Evolutionary conservation across 53 echinoderm and acorn worm genomes (phyloP).

Genomic region (Holothuria scabra): DNA sequence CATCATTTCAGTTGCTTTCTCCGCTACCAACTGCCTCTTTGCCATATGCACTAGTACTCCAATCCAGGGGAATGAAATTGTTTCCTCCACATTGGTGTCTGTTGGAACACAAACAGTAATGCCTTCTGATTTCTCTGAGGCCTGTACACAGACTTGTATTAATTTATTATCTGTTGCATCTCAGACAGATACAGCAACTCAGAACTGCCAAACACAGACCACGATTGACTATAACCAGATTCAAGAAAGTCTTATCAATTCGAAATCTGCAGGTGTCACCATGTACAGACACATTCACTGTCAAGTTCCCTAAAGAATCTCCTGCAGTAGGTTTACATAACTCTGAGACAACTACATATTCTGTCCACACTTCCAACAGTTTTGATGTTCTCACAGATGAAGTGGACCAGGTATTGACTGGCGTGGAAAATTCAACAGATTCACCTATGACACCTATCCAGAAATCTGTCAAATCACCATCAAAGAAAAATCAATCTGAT

Average conservation of each 20-base stretch:
- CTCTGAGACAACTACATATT: neutral
- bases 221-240: too few species aligned
- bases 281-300: too few species aligned
- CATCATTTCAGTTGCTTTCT: neutral
- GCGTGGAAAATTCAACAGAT: too few species aligned
- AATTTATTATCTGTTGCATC: neutral
- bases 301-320: too few species aligned
- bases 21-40: neutral
- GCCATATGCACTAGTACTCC: constrained; percentile 1
- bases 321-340: neutral
- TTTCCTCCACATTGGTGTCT: neutral
- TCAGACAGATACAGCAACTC: neutral
- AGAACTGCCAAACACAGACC: neutral
- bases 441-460: too few species aligned
- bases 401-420: neutral
- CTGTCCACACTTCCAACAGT: neutral
- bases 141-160: neutral
- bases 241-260: too few species aligned
- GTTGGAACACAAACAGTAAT: neutral
- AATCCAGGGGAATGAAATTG: neutral
- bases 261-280: too few species aligned
- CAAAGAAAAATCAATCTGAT: neutral
- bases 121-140: neutral
- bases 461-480: neutral
- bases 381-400: neutral